Evolutionary conservation across 2,113 vertebrate genomes (phyloP), one percentile per base, ranked within the genome.

Genomic region (Calypte anna): DNA sequence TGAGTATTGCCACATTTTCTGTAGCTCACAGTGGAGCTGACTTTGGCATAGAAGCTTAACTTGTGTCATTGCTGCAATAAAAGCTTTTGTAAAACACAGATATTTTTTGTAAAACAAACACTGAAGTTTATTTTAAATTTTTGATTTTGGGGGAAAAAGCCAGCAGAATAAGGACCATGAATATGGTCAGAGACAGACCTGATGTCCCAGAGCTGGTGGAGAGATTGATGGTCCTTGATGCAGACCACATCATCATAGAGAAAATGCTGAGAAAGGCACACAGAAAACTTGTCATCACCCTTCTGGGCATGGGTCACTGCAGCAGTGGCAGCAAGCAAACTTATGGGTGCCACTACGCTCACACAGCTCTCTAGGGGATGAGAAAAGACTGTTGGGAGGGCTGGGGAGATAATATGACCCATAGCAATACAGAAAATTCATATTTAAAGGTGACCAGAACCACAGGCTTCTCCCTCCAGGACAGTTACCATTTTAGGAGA

Each of bases 331-430:
- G 43, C 51, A 73, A 73, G 28, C 31, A 14, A 24, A 9, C 7
- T 51, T 33, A 31, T 0, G 5, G 7, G n/a, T 85, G 18, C 48
- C 31, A 9, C 25, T 53, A 63, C 36, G 70, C 24, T 61, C 36
- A 27, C 0, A 0, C 18, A 81, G 6, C 44, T 84, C 5, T 72
- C 17, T 43, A 84, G 69, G 43, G 38, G 8, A 25, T 30, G 62
- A 54, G 40, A 69, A 91, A 80, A 53, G 25, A 20, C 24, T 57
- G 6, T 36, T 79, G 44, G 40, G 57, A 79, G 25, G 59, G 17
- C 62, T 53, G 25, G 31, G 24, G 20, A 61, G 31, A 59, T 9
- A 17, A 14, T 82, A 48, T 66, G 58, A 55, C 3, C 7, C 8
- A 7, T 50, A 46, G 58, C 3, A 2, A 11, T 68, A 57, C 30